Percentiles rank a stretch among this genome's conserved stretches.
phyloP scores from a whole-genome alignment of 2,113 vertebrate genomes.

The Brachionichthys hirsutus region DNA sequence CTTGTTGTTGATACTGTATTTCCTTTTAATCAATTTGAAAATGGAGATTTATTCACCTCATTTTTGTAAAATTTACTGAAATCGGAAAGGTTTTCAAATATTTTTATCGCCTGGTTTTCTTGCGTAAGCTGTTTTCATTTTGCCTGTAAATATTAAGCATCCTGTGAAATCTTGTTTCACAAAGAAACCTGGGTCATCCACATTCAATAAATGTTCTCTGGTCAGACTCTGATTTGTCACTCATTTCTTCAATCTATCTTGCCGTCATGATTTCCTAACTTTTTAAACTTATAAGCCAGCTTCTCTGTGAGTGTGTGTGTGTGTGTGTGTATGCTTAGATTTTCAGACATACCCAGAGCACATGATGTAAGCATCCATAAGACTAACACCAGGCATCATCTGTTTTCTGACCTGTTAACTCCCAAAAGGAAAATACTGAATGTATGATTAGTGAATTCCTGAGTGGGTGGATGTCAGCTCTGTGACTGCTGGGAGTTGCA shows the following conservation, averaged over 20 bases:
- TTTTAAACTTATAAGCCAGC: conserved; percentile 10
- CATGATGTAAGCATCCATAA: conserved; percentile 45
- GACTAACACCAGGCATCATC: conserved; percentile 52
- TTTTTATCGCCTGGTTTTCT: background rate
- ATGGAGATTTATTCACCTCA: too few relatives aligned
- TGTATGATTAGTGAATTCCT: conserved; percentile 43
- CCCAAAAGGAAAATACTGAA: conserved; percentile 45
- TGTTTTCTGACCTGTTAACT: conserved; percentile 62
- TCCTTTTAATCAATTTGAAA: too few relatives aligned
- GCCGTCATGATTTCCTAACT: background rate
- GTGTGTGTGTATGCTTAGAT: background rate
- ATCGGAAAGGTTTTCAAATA: background rate
- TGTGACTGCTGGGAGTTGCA: conserved; percentile 45
- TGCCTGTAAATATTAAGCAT: too few relatives aligned
- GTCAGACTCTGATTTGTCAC: too few relatives aligned
- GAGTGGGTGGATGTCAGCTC: conserved; percentile 56
- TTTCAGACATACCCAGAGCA: conserved; percentile 17
- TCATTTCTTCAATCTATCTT: background rate
- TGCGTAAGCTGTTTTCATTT: too few relatives aligned
- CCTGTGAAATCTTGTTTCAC: too few relatives aligned
- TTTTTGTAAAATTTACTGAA: too few relatives aligned
- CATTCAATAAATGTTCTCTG: too few relatives aligned
- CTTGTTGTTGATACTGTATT: too few relatives aligned
- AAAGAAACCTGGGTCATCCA: too few relatives aligned
- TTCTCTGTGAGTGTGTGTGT: background rate